These are phyloP conservation scores for Desmodus rotundus DNA, from an alignment of 2,113 vertebrate species.

Conservation along the genomic window DNA sequence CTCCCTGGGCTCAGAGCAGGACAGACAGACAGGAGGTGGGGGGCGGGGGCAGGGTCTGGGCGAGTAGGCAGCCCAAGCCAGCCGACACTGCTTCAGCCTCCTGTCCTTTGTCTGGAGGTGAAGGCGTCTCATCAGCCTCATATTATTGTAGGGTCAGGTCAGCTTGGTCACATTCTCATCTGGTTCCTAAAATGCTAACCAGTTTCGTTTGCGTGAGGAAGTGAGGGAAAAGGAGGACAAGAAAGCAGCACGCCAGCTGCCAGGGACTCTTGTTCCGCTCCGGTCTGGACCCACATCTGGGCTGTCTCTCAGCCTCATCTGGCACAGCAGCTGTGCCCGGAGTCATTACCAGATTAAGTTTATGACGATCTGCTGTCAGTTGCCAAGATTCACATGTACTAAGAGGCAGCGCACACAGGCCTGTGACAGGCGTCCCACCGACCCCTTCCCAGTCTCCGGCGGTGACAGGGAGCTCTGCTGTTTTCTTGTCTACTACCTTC, in stretches of 20 bases:
- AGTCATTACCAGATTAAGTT: neutral
- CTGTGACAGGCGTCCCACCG: neutral
- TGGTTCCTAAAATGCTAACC: neutral
- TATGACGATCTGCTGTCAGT: neutral
- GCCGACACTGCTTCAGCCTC: too few species aligned
- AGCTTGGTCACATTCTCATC: neutral
- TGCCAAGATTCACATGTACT: neutral
- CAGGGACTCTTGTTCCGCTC: neutral
- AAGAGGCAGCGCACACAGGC: neutral
- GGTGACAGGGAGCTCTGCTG: fast-evolving
- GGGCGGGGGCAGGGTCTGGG: neutral
- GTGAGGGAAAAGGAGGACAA: neutral
- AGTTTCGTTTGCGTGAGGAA: neutral
- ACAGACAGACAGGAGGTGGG: too few species aligned
- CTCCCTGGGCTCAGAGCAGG: neutral
- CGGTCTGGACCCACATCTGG: neutral
- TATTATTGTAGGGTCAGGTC: too few species aligned
- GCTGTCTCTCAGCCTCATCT: neutral
- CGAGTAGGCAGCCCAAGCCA: fast-evolving
- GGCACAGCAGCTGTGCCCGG: neutral
- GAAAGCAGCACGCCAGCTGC: neutral
- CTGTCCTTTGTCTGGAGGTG: neutral
- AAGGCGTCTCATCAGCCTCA: neutral
- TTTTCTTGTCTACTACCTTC: neutral
- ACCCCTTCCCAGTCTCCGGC: fast-evolving